Evolutionary conservation across 2,113 vertebrate genomes (phyloP), one percentile per base, ranked within the genome.

Genomic region (Oophaga pumilio): DNA sequence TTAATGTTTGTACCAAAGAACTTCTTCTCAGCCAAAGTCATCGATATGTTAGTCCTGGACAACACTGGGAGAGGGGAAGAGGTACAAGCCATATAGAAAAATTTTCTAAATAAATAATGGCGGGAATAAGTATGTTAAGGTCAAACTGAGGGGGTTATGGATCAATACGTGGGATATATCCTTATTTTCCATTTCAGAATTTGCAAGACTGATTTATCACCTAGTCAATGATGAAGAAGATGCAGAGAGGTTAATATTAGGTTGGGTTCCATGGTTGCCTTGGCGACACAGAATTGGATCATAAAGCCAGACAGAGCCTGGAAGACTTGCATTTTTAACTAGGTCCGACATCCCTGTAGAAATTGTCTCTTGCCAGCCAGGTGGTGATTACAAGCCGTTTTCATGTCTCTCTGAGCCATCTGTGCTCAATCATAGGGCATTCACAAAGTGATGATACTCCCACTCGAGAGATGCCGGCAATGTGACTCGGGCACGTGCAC

Each of bases 321-420:
- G 71, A 66, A 84, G 81, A 84, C 71, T 83, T 26, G 50, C 8
- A 43, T 81, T 90, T 83, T 60, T 89, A 89, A 81, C 68, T 60
- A 90, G 71, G 80, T 52, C 52, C 53, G 60, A 86, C 89, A 90
- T 89, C 89, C 56, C 68, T 87, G 80, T 60, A 87, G 83, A 89
- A 28, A 76, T 87, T 5, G n/a, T 26, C 15, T 0, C 8, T 76
- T 28, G 0, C 7, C 20, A 68, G 52, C 57, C 71, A 87, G 20
- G 26, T 89, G 86, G 87, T 89, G 84, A 60, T 85, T 66, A 2
- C 53, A 83, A 14, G 49, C 56, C 56, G 57, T 64, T 5, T 77
- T 12, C 26, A 20, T n/a, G 76, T 69, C 50, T 84, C 20, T 53
- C 17, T 2, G 15, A 82, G 17, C 28, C 79, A 77, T 83, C 84